Conservation (phyloP, 2,113 vertebrate genomes). For the Piprites chloris region DNA sequence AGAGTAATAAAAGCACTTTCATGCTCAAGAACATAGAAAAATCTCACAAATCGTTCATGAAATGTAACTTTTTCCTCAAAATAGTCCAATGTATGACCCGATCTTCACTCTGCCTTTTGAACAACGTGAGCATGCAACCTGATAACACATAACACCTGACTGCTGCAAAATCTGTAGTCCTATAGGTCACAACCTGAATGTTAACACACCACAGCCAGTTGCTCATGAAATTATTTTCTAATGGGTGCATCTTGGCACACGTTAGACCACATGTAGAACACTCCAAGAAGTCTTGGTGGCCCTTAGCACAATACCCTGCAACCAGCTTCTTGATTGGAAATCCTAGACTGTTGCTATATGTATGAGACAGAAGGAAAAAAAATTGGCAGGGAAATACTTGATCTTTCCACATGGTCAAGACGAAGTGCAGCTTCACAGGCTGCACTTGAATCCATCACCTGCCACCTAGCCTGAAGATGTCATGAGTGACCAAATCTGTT, state of each 20-base stretch:
- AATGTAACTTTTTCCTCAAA: neutral
- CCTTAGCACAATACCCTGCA: neutral
- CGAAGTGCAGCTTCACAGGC: neutral
- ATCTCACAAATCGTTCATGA: neutral
- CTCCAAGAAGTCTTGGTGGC: neutral
- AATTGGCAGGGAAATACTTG: accelerated
- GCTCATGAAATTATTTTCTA: neutral
- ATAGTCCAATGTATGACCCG: no score
- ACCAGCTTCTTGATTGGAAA: neutral
- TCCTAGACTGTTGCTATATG: neutral
- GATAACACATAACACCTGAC: neutral
- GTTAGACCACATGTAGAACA: neutral
- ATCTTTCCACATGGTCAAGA: neutral
- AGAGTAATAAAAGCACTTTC: neutral
- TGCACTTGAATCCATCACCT: neutral
- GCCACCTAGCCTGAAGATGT: neutral
- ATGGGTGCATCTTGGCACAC: neutral
- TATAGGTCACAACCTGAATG: neutral
- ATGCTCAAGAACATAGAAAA: neutral
- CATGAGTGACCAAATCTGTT: neutral
- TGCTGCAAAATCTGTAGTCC: neutral
- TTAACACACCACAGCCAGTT: neutral
- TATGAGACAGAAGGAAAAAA: neutral
- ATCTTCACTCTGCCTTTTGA: neutral
- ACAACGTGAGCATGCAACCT: neutral